phyloP scores from a whole-genome alignment of 2,888 invertebrate genomes.

The Calameuta pallipes region DNA sequence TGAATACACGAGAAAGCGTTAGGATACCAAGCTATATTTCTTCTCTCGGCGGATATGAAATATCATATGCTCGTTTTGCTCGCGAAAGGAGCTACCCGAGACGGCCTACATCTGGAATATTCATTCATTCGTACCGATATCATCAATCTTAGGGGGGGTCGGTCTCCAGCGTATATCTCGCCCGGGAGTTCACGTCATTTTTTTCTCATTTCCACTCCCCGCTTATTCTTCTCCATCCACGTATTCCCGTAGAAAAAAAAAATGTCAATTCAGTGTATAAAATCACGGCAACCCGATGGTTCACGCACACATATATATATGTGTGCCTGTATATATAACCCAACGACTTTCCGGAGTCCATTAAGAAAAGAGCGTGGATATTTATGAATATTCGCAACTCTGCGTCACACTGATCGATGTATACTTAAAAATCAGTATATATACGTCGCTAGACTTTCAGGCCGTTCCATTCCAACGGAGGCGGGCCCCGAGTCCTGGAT shows the following conservation, averaged over 20 bases:
- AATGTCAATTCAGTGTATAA: not conserved
- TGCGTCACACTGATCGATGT: not conserved
- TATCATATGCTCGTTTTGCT: constrained; percentile 26
- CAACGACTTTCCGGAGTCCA: not conserved
- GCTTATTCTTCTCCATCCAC: not conserved
- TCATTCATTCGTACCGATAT: constrained; percentile 11
- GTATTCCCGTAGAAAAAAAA: not conserved
- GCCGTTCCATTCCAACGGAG: not conserved
- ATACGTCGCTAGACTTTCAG: not conserved
- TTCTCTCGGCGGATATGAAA: constrained; percentile 7
- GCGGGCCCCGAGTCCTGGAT: no score
- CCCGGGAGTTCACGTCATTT: not conserved
- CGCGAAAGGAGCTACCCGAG: constrained; percentile 2
- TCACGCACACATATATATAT: not conserved
- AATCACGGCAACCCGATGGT: not conserved
- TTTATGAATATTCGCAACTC: not conserved
- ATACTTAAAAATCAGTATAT: not conserved
- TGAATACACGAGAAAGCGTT: constrained; percentile 17
- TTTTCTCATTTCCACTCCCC: not conserved
- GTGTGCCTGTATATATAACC: not conserved
- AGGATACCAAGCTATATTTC: constrained; percentile 15
- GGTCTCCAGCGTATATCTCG: not conserved
- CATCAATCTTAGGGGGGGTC: not conserved
- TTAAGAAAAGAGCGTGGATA: not conserved
- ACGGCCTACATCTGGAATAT: constrained; percentile 24